Base-by-base conservation (phyloP, 2,113 vertebrate species). In the Columba livia region DNA sequence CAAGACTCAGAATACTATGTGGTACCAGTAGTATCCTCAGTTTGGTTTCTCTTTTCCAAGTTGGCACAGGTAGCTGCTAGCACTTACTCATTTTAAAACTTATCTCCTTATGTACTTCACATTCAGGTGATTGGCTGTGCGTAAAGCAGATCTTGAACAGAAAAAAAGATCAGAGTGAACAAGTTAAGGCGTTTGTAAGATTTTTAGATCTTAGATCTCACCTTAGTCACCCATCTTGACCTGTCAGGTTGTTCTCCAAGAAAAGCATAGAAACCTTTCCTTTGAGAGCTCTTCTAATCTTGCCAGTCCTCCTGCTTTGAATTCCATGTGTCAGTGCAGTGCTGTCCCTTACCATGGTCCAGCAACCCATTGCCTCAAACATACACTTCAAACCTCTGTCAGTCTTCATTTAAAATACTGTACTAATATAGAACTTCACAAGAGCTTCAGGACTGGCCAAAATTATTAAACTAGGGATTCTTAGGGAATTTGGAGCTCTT, bases 321-420 rank as follows among this genome's bases (percentile, higher is more conserved):
- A 38, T 74, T 66, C 18, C 48, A 36, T 0, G 0, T n/a, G 25
- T 18, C 65, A 50, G 19, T 31, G 32, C 16, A 42, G 21, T 38
- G 20, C 24, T 69, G 31, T 26, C n/a, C 4, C 3, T n/a, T 6
- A 7, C 5, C 12, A 12, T 19, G 10, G 58, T 18, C 40, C 44
- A 61, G 34, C 11, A 85, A 32, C 32, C 21, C 47, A 11, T 23
- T 11, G 11, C 17, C 70, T 72, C 67, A 73, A 88, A 42, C 5
- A 34, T 1, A 4, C 24, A 14, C 25, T 89, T 84, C 53, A 19
- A 36, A 56, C 12, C 47, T 32, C 29, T 38, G 21, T 5, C 77
- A 48, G 44, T 20, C 40, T 74, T 66, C 16, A 31, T 81, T 67
- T 84, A 40, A 87, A 89, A 40, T 18, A 38, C 28, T 72, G 1